A percentile compares a stretch with the other conserved stretches of the same genome.
These are phyloP conservation scores for Hylaeus anthracinus DNA, from an alignment of 1,140 invertebrate genomes.

Conservation along the genomic window DNA sequence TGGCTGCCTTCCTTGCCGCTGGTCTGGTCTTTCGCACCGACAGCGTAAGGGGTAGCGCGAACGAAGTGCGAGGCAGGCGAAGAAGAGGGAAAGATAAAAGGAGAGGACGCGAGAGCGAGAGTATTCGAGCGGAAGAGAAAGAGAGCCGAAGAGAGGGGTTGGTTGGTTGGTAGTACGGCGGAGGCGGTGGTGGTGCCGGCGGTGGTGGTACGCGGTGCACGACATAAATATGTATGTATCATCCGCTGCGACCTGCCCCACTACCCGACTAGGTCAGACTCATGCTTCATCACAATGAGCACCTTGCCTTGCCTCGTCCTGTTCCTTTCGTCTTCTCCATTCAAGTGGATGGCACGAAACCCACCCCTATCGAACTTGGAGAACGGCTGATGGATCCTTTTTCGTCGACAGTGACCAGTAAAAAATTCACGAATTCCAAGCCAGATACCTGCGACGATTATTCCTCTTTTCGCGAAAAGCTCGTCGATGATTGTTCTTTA, in stretches of 20 bases:
- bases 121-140: slow-evolving; percentile 12
- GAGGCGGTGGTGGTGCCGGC: slow-evolving; percentile 44
- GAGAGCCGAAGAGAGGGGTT: slow-evolving; percentile 38
- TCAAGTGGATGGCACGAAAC: slow-evolving; percentile 72
- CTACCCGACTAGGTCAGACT: slow-evolving; percentile 81
- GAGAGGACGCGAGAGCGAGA: slow-evolving; percentile 17
- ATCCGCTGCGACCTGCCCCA: slow-evolving; percentile 79
- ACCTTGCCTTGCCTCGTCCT: slow-evolving; percentile 72
- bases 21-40: slow-evolving; percentile 42
- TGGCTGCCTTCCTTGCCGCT: neutral
- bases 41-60: slow-evolving; percentile 45
- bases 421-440: too few species aligned
- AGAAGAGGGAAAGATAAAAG: slow-evolving; percentile 46
- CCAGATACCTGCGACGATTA: too few species aligned
- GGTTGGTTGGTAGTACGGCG: slow-evolving; percentile 48
- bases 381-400: too few species aligned
- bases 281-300: slow-evolving; percentile 81
- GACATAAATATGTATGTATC: slow-evolving; percentile 82
- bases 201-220: slow-evolving; percentile 75
- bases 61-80: slow-evolving; percentile 27
- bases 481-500: too few species aligned
- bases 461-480: too few species aligned
- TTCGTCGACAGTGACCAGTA: too few species aligned
- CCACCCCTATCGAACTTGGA: slow-evolving; percentile 33
- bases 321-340: slow-evolving; percentile 67